A percentile compares a stretch with the other conserved stretches of the same genome.
These are phyloP conservation scores for Pipistrellus nathusii DNA, from an alignment of 2,797 vertebrate genomes.

Conservation along the genomic window DNA sequence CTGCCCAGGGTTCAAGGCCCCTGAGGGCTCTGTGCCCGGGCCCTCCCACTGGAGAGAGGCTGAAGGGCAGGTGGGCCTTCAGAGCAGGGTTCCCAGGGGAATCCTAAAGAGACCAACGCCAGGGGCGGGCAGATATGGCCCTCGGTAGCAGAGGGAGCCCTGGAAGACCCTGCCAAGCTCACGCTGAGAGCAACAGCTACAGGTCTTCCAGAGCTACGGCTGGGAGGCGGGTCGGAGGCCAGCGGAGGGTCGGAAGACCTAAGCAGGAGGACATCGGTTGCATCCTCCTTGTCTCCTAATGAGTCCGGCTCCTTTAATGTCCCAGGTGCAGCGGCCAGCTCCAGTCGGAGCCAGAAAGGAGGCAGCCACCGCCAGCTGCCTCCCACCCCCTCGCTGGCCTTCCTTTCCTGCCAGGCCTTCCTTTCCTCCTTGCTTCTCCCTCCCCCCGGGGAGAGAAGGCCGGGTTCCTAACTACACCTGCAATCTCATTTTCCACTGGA, in stretches of 20 bases:
- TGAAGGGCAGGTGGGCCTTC: accelerated
- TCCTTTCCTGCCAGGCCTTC: not conserved
- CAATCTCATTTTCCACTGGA: not conserved
- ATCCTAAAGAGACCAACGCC: not conserved
- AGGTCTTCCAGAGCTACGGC: not conserved
- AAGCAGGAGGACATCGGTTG: not conserved
- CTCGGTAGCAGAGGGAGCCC: too few species aligned
- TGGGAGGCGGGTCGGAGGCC: not conserved
- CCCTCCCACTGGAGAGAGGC: not conserved
- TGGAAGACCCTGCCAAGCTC: not conserved
- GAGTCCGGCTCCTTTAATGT: not conserved
- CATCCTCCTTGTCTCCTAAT: not conserved
- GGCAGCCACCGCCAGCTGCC: not conserved
- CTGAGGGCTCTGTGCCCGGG: not conserved
- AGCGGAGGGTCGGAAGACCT: not conserved
- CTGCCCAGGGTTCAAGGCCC: not conserved
- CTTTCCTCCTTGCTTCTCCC: not conserved
- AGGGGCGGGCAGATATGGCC: not conserved
- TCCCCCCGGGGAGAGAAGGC: too few species aligned
- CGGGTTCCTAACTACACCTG: not conserved
- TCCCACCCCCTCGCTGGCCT: not conserved
- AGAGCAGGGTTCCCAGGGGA: not conserved
- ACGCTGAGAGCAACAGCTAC: not conserved
- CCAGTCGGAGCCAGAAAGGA: not conserved
- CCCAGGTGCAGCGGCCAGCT: not conserved